Evolutionary conservation across 2,113 vertebrate species (phyloP).

Genomic region (Spermophilus dauricus): DNA sequence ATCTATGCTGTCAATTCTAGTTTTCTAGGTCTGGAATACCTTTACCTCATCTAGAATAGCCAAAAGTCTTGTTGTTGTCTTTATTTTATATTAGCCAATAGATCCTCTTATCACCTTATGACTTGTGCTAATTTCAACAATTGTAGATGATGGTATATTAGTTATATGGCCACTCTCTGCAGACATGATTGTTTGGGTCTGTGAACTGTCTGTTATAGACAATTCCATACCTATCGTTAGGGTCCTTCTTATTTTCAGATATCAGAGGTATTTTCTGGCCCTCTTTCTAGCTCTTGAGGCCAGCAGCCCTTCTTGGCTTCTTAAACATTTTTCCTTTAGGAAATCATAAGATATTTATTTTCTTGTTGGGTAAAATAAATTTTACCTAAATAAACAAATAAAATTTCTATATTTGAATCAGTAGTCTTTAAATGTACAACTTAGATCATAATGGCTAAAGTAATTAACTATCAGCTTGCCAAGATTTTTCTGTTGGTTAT

Average conservation of each 20-base stretch:
- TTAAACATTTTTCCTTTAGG: not conserved
- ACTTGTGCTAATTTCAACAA: not conserved
- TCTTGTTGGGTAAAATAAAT: too few relatives aligned
- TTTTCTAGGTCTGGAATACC: not conserved
- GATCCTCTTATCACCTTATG: not conserved
- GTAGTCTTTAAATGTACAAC: not conserved
- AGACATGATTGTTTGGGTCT: not conserved
- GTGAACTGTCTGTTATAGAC: too few relatives aligned
- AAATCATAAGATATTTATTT: not conserved
- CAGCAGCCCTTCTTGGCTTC: not conserved
- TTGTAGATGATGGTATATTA: not conserved
- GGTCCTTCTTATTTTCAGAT: not conserved
- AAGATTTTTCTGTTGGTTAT: not conserved
- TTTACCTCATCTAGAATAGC: not conserved
- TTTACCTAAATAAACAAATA: too few relatives aligned
- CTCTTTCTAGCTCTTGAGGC: not conserved
- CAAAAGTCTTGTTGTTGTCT: not conserved
- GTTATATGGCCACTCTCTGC: not conserved
- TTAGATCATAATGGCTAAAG: not conserved
- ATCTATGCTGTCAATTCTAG: not conserved
- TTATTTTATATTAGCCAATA: not conserved
- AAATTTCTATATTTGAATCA: not conserved
- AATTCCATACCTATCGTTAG: too few relatives aligned
- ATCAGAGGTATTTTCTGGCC: not conserved
- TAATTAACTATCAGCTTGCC: not conserved